These are phyloP conservation scores for Oophaga sylvatica DNA, from an alignment of 2,797 vertebrate species.

Conservation along the genomic window DNA sequence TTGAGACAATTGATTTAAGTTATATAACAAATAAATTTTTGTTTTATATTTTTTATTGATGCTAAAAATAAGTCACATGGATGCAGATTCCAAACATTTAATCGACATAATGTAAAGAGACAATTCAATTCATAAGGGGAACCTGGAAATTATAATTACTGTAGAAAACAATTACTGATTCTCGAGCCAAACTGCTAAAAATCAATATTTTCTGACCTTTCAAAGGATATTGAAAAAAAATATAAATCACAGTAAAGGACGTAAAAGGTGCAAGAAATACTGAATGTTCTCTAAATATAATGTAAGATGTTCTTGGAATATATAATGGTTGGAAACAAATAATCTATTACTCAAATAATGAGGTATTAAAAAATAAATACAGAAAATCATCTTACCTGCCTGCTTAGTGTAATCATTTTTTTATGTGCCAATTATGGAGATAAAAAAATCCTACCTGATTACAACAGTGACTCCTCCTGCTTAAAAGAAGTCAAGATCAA, in stretches of 20 bases:
- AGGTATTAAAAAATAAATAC: neutral
- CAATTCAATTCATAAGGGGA: neutral
- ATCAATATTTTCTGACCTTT: conserved; percentile 27
- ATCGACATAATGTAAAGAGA: neutral
- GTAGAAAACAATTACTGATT: conserved; percentile 11
- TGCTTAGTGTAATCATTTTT: neutral
- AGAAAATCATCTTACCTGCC: neutral
- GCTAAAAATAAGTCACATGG: neutral
- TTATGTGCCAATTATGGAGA: neutral
- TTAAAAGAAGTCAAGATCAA: neutral
- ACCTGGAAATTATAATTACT: neutral
- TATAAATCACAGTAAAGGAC: conserved; percentile 13
- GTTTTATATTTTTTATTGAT: neutral
- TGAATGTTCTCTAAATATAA: neutral
- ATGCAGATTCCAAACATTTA: neutral
- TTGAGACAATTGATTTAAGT: too few species aligned
- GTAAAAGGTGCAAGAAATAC: neutral
- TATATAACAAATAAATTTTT: too few species aligned
- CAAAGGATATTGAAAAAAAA: neutral
- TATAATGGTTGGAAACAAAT: neutral
- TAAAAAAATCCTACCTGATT: neutral
- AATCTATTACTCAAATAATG: neutral
- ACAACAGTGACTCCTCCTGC: neutral
- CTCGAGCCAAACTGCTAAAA: conserved; percentile 3
- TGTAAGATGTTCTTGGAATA: neutral